Base-by-base conservation (phyloP, 2,888 invertebrate genomes). In the Orchesella flavescens region DNA sequence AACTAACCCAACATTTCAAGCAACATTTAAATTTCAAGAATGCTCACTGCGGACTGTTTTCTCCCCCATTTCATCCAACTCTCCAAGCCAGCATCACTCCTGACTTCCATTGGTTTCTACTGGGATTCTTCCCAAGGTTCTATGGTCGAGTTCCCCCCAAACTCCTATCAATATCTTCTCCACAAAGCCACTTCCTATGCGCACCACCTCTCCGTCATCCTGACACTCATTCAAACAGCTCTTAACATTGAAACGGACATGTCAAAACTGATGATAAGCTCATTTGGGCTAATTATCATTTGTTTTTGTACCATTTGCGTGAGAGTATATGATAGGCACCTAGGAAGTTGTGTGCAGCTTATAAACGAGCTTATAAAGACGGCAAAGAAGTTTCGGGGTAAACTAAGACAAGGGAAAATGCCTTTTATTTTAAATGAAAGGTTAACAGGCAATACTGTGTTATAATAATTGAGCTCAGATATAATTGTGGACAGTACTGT, bases 11-110 rank as follows among this genome's bases (percentile, higher is more conserved):
- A n/a, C n/a, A n/a, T n/a, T n/a, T n/a, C n/a, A n/a, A n/a, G n/a
- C n/a, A n/a, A n/a, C n/a, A n/a, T n/a, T n/a, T n/a, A n/a, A n/a
- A n/a, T n/a, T n/a, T n/a, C n/a, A n/a, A n/a, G n/a, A n/a, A 66
- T 66, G 59, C 13, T 79, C 12, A 79, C 71, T 7, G 43, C 49
- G 53, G 78, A 79, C 44, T 61, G 71, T 19, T 79, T 61, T 21
- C 63, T 79, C 23, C 78, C 71, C 0, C 5, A 61, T 21, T 63
- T 79, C n/a, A n/a, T 79, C 34, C 78, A 79, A 53, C 72, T 79
- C 21, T 71, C 78, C 12, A 61, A 65, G 23, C 78, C 78, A 21
- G 78, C 78, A 7, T 63, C 63, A n/a, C 55, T 71, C 19, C 71
- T 71, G 9, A 34, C 71, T 12, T 79, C 78, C 3, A 79, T 79